A percentile compares a stretch with the other conserved stretches of the same genome.
These are phyloP conservation scores for Bombus sylvicola DNA, from an alignment of 1,140 invertebrate genomes.

Conservation along the genomic window DNA sequence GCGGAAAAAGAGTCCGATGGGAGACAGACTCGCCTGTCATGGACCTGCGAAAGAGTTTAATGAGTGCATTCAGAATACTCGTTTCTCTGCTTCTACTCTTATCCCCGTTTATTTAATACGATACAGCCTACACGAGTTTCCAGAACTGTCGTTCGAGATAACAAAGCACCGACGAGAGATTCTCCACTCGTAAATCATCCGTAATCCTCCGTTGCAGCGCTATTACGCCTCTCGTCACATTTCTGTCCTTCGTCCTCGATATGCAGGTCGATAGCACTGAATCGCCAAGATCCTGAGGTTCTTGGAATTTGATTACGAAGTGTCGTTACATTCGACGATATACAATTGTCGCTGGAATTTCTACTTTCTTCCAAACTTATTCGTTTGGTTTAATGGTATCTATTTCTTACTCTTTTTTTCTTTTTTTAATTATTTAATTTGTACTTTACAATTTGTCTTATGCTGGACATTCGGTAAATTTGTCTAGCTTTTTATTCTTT, in stretches of 20 bases:
- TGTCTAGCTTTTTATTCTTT: no score
- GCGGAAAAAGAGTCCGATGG: neutral
- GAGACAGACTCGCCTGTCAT: neutral
- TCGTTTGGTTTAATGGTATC: no score
- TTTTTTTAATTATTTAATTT: no score
- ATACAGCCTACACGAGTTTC: neutral
- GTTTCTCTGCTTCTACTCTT: neutral
- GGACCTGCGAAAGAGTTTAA: conserved; percentile 6
- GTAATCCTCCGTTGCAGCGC: no score
- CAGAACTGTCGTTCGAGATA: neutral
- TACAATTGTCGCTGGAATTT: neutral
- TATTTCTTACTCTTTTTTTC: no score
- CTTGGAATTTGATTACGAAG: neutral
- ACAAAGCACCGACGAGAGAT: neutral
- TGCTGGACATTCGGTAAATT: no score
- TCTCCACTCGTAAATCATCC: neutral
- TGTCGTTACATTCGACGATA: neutral
- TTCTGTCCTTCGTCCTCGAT: neutral
- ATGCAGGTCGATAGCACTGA: neutral
- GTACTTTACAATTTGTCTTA: no score
- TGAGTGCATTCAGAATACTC: conserved; percentile 7
- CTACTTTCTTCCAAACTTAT: neutral
- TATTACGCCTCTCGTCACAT: neutral
- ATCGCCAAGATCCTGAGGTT: neutral
- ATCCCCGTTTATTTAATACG: conserved; percentile 1